Evolutionary conservation across 2,888 invertebrate species (phyloP), one percentile per base, ranked within the genome.

Genomic region (Aspidiotus rigidus): DNA sequence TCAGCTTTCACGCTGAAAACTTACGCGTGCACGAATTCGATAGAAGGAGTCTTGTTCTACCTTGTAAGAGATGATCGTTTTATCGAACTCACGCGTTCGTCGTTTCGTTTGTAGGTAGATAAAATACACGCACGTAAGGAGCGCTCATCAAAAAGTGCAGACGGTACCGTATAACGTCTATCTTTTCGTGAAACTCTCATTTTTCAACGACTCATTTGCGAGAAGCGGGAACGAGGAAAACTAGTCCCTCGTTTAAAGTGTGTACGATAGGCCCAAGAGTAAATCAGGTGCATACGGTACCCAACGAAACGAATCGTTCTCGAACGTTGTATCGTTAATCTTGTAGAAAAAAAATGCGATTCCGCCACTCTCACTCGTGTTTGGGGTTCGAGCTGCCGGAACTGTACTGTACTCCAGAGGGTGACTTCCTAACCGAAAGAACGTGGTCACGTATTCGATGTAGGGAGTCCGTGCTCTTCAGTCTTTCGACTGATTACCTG

Each of bases 401-500:
- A 49, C 49, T 49, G 6, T 28, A 28, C 28, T 28, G 28, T 28
- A 28, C 28, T 28, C 28, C 28, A 55, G 16, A 59, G 59, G 59
- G 59, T 59, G 59, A 59, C 59, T 59, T 59, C 56, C 11, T 16
- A 56, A 56, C 56, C 56, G 56, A 11, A 13, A 16, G 17, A 28
- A 28, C 56, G n/a, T 59, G 59, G 59, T 59, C 59, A 59, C 59
- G 59, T 59, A 17, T 59, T 59, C 49, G 11, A 49, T 28, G 28
- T n/a, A 49, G 49, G 49, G 49, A 49, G 28, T 7, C 9, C 13
- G 39, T 39, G 9, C 59, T 59, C 39, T 59, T 59, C 8, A 62
- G 62, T 62, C 62, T 62, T 62, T n/a, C 42, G 42, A 62, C 62
- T 62, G 41, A 62, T 62, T 62, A 62, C 62, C 62, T 62, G 62